Percentiles rank a stretch among this genome's conserved stretches.
These are phyloP conservation scores for Intellagama lesueurii DNA, from an alignment of 2,797 vertebrate genomes.

Conservation along the genomic window DNA sequence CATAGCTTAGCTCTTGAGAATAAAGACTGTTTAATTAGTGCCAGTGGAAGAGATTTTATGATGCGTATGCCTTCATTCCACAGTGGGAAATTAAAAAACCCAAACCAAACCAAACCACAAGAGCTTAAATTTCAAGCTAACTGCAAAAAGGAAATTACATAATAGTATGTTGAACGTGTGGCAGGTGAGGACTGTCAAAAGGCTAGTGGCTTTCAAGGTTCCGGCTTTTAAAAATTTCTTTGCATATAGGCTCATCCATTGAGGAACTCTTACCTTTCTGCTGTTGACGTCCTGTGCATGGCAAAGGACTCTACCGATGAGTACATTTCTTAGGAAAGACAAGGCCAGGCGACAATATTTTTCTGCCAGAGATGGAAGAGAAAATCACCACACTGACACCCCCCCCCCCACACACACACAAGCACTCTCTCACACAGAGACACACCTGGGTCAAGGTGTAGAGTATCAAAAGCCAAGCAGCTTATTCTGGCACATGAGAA, in stretches of 20 bases:
- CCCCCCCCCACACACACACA: too few species aligned
- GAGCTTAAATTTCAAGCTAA: constrained; percentile 3
- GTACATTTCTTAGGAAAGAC: not conserved
- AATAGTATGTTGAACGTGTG: not conserved
- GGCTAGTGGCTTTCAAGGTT: not conserved
- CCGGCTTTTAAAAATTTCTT: not conserved
- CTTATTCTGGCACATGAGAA: too few species aligned
- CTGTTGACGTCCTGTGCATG: not conserved
- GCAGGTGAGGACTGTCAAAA: not conserved
- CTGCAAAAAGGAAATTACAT: not conserved
- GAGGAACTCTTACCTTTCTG: not conserved
- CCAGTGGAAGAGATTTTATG: constrained; percentile 24
- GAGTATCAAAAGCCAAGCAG: too few species aligned
- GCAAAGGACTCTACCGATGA: not conserved
- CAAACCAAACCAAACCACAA: too few species aligned
- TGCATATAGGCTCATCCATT: constrained; percentile 21
- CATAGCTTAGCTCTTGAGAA: constrained; percentile 47
- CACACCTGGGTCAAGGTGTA: too few species aligned
- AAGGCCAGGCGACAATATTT: too few species aligned
- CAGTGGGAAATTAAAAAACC: not conserved
- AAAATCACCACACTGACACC: too few species aligned
- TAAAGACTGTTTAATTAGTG: constrained; percentile 38
- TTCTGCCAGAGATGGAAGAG: too few species aligned
- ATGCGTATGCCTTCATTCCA: constrained; percentile 16
- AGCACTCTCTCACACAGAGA: too few species aligned